Evolutionary conservation across 1,140 invertebrate genomes (phyloP), one percentile per base, ranked within the genome.

Genomic region (Rhopalosiphum maidis): DNA sequence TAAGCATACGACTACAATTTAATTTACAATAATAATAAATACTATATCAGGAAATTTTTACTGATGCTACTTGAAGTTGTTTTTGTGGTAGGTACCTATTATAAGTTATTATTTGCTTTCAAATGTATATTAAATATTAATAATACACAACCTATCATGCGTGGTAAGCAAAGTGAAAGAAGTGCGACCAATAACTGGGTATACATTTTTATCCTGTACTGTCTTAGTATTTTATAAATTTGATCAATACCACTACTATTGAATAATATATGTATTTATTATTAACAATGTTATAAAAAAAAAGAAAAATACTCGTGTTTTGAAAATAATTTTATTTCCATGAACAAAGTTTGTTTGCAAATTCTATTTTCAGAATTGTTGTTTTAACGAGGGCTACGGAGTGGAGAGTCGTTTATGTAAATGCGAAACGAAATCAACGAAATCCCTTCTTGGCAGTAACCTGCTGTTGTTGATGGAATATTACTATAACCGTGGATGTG

Each of bases 331-430:
- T 51, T 37, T 35, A 51, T 89, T 48, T 54, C 22, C 9, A 2
- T 23, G 15, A 88, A 88, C n/a, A 54, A 51, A 35, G 46, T 35
- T 35, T n/a, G 51, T 89, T 89, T 30, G 51, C 21, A 37, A 54
- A 89, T 25, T 41, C 30, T 89, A 54, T 89, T 55, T 89, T 89
- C 88, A 35, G 88, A 51, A 55, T 89, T 89, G 37, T 89, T n/a
- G 51, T 89, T n/a, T 55, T 55, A 89, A 93, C 25, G 25, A 30
- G 60, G 6, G 82, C 25, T n/a, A 93, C 30, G 91, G 41, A 51
- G 15, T 54, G 25, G 35, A 86, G 85, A 93, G 91, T 41, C 91
- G 82, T 93, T 93, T 93, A 93, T 93, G 91, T 93, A 85, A 93
- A 93, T 93, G 46, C 22, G 6, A 83, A 54, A 54, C 48, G 18